These are phyloP conservation scores for Pomatostomus ruficeps DNA, from an alignment of 2,113 vertebrate species.

Conservation along the genomic window DNA sequence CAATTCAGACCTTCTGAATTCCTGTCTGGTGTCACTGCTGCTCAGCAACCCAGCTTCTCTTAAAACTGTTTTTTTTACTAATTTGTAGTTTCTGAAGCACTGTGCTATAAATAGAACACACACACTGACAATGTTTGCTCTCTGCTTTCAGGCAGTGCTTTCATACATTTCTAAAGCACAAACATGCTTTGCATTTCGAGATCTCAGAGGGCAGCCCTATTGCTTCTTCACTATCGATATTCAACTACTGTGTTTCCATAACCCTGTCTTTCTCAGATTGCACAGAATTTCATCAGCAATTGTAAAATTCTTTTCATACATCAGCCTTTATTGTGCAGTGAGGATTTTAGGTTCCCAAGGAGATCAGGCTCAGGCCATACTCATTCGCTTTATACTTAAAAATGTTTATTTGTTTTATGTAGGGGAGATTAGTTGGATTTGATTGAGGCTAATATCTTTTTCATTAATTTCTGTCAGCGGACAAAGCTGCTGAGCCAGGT, in stretches of 20 bases:
- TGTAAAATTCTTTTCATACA: neutral
- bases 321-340: neutral
- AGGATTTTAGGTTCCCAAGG: neutral
- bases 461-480: neutral
- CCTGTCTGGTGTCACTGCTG: constrained; percentile 1
- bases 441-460: neutral
- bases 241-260: neutral
- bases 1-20: neutral
- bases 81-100: constrained; percentile 29
- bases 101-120: neutral
- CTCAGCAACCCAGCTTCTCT: constrained; percentile 40
- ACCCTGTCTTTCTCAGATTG: neutral
- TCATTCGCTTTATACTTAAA: neutral
- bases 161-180: neutral
- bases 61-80: neutral
- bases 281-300: neutral
- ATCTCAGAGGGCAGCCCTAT: neutral
- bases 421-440: neutral
- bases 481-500: neutral
- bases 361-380: neutral
- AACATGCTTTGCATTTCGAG: neutral
- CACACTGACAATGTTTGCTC: constrained; percentile 25
- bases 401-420: neutral
- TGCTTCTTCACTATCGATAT: neutral
- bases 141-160: constrained; percentile 4